A percentile compares a stretch with the other conserved stretches of the same genome.
Conservation (phyloP, 2,797 vertebrate genomes). For the Oreortyx pictus region DNA sequence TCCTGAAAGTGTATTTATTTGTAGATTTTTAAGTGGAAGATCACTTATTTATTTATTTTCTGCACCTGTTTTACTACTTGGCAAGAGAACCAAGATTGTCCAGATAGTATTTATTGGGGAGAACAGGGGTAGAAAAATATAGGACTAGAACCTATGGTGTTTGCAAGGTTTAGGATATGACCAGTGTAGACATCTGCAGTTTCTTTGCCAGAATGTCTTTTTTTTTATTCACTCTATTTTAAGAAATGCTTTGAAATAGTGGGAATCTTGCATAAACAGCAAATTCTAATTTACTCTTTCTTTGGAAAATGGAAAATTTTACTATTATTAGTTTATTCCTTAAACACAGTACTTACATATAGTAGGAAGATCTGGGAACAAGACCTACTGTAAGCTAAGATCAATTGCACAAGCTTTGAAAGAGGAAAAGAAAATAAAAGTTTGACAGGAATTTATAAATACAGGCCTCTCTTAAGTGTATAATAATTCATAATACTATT, state of each 20-base stretch:
- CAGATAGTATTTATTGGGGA: neutral
- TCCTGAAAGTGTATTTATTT: neutral
- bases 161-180: neutral
- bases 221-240: neutral
- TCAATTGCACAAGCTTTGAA: constrained; percentile 1
- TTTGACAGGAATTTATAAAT: constrained; percentile 82
- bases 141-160: neutral
- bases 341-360: neutral
- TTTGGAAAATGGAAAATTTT: neutral
- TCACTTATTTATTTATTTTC: neutral
- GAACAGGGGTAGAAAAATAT: neutral
- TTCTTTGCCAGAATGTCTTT: neutral
- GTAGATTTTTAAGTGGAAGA: neutral
- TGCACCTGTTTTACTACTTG: neutral
- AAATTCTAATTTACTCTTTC: neutral
- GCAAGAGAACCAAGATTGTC: neutral
- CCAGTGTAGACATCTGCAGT: neutral
- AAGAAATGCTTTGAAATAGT: neutral
- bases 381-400: neutral
- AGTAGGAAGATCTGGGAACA: neutral
- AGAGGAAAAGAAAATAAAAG: constrained; percentile 70
- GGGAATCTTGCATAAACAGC: neutral
- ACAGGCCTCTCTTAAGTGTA: constrained; percentile 76
- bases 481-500: constrained; percentile 83
- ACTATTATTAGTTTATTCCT: neutral